phyloP scores from a whole-genome alignment of 2,888 invertebrate species.

The Gordius sp. region DNA sequence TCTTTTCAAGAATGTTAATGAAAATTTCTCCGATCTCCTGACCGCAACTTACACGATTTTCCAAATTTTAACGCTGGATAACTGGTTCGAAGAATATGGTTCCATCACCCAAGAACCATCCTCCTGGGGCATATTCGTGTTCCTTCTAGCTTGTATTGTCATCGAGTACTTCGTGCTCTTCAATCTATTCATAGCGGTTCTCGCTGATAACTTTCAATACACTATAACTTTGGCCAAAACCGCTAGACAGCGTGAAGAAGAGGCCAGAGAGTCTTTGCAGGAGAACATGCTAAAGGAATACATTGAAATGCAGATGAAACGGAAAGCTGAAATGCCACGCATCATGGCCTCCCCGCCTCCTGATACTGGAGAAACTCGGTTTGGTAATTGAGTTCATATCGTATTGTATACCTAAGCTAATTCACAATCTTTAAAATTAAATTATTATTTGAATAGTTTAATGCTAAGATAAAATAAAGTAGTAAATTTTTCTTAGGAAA shows the following conservation, averaged over 20 bases:
- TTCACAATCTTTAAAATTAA: no score
- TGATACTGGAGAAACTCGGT: no score
- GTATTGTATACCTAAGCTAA: no score
- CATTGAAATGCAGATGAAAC: background rate
- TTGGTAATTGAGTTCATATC: no score
- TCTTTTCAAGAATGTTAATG: slow-evolving; percentile 23
- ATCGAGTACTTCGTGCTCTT: slow-evolving; percentile 26
- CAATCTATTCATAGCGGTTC: slow-evolving; percentile 26
- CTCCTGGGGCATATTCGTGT: slow-evolving; percentile 23
- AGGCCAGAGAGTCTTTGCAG: background rate
- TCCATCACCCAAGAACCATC: slow-evolving; percentile 18
- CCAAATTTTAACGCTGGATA: slow-evolving; percentile 23
- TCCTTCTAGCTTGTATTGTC: slow-evolving; percentile 24
- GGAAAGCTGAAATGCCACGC: no score
- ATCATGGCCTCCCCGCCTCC: no score
- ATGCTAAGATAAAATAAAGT: no score
- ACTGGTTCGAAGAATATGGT: slow-evolving; percentile 23
- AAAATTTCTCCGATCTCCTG: slow-evolving; percentile 23
- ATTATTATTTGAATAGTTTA: no score
- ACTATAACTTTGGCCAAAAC: slow-evolving; percentile 23
- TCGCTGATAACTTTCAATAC: slow-evolving; percentile 26
- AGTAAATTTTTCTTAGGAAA: no score
- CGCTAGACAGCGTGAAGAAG: slow-evolving; percentile 13
- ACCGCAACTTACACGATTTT: slow-evolving; percentile 22
- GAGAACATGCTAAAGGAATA: background rate